phyloP scores from a whole-genome alignment of 1,140 invertebrate species.

The Drosophila rufa region DNA sequence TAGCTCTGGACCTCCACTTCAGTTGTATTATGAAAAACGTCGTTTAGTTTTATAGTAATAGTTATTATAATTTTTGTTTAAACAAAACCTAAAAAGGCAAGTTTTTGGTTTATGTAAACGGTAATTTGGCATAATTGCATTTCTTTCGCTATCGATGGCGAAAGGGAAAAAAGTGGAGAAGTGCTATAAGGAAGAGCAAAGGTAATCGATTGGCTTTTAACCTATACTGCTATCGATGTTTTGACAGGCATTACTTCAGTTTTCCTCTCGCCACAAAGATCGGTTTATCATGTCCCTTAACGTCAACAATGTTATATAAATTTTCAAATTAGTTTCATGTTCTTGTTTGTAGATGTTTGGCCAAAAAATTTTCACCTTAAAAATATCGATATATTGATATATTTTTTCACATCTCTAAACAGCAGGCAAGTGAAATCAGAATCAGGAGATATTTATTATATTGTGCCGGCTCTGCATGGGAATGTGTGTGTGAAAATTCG shows the following conservation, averaged over 20 bases:
- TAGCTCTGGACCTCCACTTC: too few species aligned
- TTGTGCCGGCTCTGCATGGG: conserved; percentile 26
- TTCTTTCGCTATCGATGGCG: neutral
- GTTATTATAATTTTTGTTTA: too few species aligned
- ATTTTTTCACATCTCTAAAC: neutral
- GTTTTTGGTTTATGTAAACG: too few species aligned
- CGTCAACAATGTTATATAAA: too few species aligned
- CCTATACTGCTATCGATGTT: neutral
- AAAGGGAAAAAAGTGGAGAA: neutral
- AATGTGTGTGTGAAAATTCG: conserved; percentile 10
- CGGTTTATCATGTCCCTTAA: too few species aligned
- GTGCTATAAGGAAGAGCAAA: neutral
- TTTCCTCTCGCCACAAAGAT: neutral
- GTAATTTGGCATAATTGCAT: neutral
- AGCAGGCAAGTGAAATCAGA: conserved; percentile 41
- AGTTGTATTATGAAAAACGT: too few species aligned
- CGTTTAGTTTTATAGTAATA: too few species aligned
- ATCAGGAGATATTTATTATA: conserved; percentile 35
- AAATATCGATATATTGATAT: neutral
- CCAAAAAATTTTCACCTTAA: too few species aligned
- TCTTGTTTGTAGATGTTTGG: too few species aligned
- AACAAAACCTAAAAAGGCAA: too few species aligned
- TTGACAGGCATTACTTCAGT: neutral
- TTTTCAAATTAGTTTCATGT: too few species aligned
- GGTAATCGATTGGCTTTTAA: neutral